Percentiles rank a stretch among this genome's conserved stretches.
These are phyloP conservation scores for Gastracanthus pulcherrimus DNA, from an alignment of 2,888 invertebrate genomes.

Conservation along the genomic window DNA sequence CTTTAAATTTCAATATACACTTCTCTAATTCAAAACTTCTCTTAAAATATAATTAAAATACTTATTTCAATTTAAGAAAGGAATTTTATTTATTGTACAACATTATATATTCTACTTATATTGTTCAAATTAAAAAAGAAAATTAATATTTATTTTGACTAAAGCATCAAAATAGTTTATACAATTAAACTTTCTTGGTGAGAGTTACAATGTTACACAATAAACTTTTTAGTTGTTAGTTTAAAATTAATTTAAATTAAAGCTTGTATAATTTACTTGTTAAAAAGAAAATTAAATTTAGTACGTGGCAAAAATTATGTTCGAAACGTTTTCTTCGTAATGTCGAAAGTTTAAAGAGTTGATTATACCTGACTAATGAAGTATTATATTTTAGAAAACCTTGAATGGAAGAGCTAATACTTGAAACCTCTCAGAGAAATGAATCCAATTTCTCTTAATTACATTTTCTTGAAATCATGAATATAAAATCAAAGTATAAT, in stretches of 20 bases:
- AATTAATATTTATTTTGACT: no score
- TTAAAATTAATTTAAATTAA: neutral
- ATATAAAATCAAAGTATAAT: neutral
- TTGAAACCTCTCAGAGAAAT: neutral
- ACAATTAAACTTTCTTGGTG: no score
- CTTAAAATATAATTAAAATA: no score
- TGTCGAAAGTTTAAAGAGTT: neutral
- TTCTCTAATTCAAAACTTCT: no score
- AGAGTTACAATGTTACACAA: no score
- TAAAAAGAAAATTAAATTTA: neutral
- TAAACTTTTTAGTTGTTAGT: no score
- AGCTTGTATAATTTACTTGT: neutral
- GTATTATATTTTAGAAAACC: constrained; percentile 11
- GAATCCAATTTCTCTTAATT: constrained; percentile 26
- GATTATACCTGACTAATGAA: neutral
- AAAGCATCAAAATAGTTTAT: no score
- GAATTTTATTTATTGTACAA: no score
- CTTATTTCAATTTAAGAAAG: no score
- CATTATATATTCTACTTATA: no score
- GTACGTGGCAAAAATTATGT: neutral
- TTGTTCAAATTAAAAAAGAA: no score
- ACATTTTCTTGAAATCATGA: neutral
- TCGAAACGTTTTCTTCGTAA: neutral
- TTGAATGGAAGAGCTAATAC: constrained; percentile 3
- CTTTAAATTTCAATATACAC: no score